Evolutionary conservation across 1,140 invertebrate species (phyloP).

Genomic region (Cydia strobilella): DNA sequence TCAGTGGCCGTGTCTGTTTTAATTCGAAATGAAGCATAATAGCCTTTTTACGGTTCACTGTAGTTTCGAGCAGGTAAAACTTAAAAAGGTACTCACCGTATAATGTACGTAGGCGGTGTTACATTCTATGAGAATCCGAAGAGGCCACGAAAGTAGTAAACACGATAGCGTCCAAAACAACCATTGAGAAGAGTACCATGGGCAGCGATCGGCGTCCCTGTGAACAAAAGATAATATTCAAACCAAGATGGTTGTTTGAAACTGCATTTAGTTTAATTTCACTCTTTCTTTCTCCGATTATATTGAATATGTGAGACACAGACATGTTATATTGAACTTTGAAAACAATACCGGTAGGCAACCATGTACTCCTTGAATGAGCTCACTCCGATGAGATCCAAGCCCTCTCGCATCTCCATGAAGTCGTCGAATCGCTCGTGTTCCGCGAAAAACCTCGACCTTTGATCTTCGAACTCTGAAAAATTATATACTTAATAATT

Average conservation of each 20-base stretch:
- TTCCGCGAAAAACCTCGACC: conserved; percentile 90
- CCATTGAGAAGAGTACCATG: conserved; percentile 82
- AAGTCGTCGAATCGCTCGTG: conserved; percentile 92
- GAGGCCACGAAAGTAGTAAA: conserved; percentile 91
- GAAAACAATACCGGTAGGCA: conserved; percentile 64
- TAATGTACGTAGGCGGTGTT: conserved; percentile 93
- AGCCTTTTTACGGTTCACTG: background rate
- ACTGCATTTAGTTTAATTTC: too few relatives aligned
- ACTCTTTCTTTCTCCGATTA: too few relatives aligned
- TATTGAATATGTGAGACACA: too few relatives aligned
- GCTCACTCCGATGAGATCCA: conserved; percentile 85
- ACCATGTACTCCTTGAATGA: conserved; percentile 86
- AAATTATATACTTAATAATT: conserved; percentile 37
- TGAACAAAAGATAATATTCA: conserved; percentile 66
- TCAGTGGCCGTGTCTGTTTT: background rate
- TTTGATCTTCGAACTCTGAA: conserved; percentile 91
- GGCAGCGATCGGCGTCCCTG: conserved; percentile 83
- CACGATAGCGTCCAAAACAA: conserved; percentile 89
- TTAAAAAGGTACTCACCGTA: conserved; percentile 77
- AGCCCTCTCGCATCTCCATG: conserved; percentile 93
- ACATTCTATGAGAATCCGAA: conserved; percentile 90
- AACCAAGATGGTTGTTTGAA: too few relatives aligned
- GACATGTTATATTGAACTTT: background rate
- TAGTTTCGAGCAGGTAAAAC: background rate
- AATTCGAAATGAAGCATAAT: background rate